Conservation (phyloP, 2,113 vertebrate species). For the Seriola dumerili region DNA sequence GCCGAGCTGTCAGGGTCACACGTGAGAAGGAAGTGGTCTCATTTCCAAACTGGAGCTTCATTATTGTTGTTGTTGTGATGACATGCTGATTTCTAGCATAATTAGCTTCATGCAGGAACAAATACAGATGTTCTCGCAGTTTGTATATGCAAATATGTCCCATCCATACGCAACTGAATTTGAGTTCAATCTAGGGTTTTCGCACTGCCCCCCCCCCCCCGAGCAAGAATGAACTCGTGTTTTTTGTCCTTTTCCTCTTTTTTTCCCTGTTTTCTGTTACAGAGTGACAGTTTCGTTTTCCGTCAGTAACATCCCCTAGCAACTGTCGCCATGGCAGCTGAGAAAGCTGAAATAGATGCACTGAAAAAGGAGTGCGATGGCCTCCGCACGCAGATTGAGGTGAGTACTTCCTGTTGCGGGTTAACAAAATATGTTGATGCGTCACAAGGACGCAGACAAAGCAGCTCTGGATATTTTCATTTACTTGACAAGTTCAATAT, state of each 20-base stretch:
- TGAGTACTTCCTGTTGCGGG: conserved; percentile 41
- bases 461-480: too few species aligned
- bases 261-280: background rate
- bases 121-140: too few species aligned
- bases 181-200: background rate
- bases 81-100: background rate
- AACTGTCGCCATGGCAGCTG: conserved; percentile 81
- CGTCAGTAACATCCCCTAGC: conserved; percentile 54
- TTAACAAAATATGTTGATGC: too few species aligned
- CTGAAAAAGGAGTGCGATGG: conserved; percentile 86
- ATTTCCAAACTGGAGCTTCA: background rate
- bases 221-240: background rate
- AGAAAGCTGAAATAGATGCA: conserved; percentile 83
- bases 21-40: background rate
- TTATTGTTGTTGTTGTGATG: background rate
- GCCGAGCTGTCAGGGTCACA: background rate
- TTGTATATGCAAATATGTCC: too few species aligned
- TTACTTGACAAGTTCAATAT: background rate
- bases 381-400: conserved; percentile 84
- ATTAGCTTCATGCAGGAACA: too few species aligned
- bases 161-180: background rate
- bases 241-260: background rate
- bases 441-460: too few species aligned
- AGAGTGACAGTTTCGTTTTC: conserved; percentile 41
- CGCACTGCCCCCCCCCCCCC: too few species aligned